These are phyloP conservation scores for Callocephalon fimbriatum DNA, from an alignment of 2,113 vertebrate genomes.

Conservation along the genomic window DNA sequence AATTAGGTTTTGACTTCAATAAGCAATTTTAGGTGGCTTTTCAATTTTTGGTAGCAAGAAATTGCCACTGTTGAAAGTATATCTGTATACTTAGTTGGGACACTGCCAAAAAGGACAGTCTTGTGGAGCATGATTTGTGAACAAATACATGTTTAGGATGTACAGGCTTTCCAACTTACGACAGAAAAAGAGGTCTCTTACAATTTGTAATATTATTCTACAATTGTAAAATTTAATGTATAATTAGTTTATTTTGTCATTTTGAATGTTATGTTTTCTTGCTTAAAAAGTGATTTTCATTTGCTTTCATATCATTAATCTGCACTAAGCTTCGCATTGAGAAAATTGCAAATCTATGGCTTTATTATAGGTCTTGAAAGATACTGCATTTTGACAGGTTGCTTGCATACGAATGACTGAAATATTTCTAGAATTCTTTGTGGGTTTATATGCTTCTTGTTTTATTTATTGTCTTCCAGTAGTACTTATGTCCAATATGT, in stretches of 20 bases:
- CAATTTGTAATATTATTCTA: not conserved
- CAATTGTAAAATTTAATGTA: not conserved
- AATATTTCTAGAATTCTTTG: not conserved
- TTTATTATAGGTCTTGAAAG: conserved; percentile 24
- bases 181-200: not conserved
- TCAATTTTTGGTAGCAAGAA: not conserved
- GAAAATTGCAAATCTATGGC: not conserved
- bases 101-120: not conserved
- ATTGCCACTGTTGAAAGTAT: not conserved
- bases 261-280: not conserved
- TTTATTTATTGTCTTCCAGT: conserved; percentile 5
- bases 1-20: not conserved
- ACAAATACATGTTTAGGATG: not conserved
- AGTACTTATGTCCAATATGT: not conserved
- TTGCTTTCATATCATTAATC: not conserved
- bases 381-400: not conserved
- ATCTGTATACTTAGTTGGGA: not conserved
- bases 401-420: conserved; percentile 22
- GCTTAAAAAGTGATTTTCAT: not conserved
- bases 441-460: not conserved
- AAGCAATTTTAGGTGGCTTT: not conserved
- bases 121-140: not conserved
- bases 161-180: not conserved
- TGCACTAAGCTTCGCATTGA: not conserved
- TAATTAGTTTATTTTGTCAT: not conserved